Base-by-base conservation (phyloP, 2,888 invertebrate genomes). In the Patella depressa region DNA sequence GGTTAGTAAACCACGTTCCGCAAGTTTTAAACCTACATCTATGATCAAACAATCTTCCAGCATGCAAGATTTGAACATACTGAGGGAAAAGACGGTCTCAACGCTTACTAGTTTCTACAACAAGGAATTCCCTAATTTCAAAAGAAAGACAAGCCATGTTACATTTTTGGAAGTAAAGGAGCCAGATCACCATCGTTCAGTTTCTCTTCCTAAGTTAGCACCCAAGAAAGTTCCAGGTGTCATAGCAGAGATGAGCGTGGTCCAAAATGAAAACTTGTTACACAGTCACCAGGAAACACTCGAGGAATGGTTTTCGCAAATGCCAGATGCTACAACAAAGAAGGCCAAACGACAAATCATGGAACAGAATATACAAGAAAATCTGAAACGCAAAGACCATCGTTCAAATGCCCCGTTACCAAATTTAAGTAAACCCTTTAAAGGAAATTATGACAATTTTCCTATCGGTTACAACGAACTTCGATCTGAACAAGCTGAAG, bases 301-400 rank as follows among this genome's bases (percentile, higher is more conserved):
- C 3, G 65, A 65, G 65, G 65, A 65, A 24, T 65, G 65, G 65
- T 65, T 65, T 65, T 65, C 65, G 11, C 65, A 65, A 24, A 65
- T 65, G 65, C 65, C 65, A 24, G 65, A 65, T 24, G 65, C 19
- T 12, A 11, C 65, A 24, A 65, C 65, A 65, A 65, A 11, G 65
- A 65, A 65, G 19, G 65, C 65, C 12, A 65, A 65, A 24, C 65
- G 65, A 11, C 19, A 65, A 65, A 3, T 65, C 12, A 65, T 65
- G 65, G 65, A 65, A 24, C 65, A 65, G 24, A 24, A 65, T 65
- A 65, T 65, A 65, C 65, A 65, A 65, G 65, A 65, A 24, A 65
- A 14, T 17, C 3, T 65, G 3, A 24, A 24, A 19, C 11, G 24
- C 11, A 65, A 65, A 24, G 65, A 24, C 3, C 12, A 24, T 24